Evolutionary conservation across 2,888 invertebrate genomes (phyloP).

Genomic region (Acleris sparsana): DNA sequence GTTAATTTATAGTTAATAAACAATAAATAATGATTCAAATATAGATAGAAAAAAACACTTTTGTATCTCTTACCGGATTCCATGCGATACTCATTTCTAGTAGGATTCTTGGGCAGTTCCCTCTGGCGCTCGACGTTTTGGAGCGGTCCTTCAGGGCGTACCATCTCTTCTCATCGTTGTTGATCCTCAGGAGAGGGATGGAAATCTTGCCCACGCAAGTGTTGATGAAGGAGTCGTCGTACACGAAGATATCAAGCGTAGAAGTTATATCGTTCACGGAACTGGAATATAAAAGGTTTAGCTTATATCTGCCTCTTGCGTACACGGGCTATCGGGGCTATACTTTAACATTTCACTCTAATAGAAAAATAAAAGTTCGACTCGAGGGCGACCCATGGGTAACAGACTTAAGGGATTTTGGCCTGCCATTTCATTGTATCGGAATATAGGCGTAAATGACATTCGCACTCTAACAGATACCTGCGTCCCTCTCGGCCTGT

Average conservation of each 20-base stretch:
- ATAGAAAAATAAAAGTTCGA: too few relatives aligned
- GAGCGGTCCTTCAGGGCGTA: conserved; percentile 70
- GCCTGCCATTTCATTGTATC: too few relatives aligned
- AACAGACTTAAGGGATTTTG: too few relatives aligned
- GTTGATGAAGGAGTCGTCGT: conserved; percentile 68
- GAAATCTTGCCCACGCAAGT: conserved; percentile 71
- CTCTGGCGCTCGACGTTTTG: conserved; percentile 63
- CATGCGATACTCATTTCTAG: conserved; percentile 74
- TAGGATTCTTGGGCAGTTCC: conserved; percentile 69
- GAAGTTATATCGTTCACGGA: conserved; percentile 72
- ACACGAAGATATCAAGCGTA: conserved; percentile 67
- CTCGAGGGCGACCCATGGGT: too few relatives aligned
- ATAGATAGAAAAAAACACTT: too few relatives aligned
- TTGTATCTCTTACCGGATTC: conserved; percentile 68
- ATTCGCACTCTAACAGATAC: too few relatives aligned
- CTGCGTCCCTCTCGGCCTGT: too few relatives aligned
- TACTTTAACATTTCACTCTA: too few relatives aligned
- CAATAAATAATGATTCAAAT: too few relatives aligned
- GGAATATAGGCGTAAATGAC: too few relatives aligned
- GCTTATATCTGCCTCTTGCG: neutral
- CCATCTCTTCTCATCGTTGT: conserved; percentile 73
- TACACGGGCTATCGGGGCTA: too few relatives aligned
- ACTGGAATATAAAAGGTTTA: conserved; percentile 52
- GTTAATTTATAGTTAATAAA: too few relatives aligned
- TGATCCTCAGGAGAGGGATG: conserved; percentile 69